phyloP scores from a whole-genome alignment of 1,140 invertebrate genomes.

The Lasaia peninsularis region DNA sequence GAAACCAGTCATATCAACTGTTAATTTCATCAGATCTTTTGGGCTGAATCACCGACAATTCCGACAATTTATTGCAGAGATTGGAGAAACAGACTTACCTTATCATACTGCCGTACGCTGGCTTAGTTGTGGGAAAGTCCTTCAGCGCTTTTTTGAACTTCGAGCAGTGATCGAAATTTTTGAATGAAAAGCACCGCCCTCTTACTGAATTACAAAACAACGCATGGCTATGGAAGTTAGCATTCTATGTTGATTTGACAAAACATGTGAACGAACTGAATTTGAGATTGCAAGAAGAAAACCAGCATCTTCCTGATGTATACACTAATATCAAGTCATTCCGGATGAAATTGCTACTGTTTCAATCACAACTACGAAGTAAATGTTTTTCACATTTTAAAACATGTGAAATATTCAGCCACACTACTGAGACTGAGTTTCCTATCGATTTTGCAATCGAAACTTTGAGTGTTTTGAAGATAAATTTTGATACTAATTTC shows the following conservation, averaged over 20 bases:
- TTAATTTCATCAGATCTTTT: slow-evolving; percentile 7
- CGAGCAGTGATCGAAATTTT: slow-evolving; percentile 2
- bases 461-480: slow-evolving; percentile 4
- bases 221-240: not conserved
- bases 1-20: slow-evolving; percentile 15
- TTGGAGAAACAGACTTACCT: slow-evolving; percentile 5
- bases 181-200: slow-evolving; percentile 7
- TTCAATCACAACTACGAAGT: slow-evolving; percentile 1
- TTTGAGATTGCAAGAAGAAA: slow-evolving; percentile 13
- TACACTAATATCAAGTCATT: slow-evolving; percentile 8
- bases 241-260: slow-evolving; percentile 13
- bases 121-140: slow-evolving; percentile 10
- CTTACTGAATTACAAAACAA: not conserved
- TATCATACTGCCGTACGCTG: slow-evolving; percentile 12
- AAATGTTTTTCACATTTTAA: slow-evolving; percentile 7
- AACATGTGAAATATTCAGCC: slow-evolving; percentile 9
- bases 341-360: not conserved
- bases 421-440: slow-evolving; percentile 2
- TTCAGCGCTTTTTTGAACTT: slow-evolving; percentile 13
- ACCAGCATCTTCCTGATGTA: not conserved
- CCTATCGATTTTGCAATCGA: not conserved
- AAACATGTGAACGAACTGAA: slow-evolving; percentile 12
- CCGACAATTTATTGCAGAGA: slow-evolving; percentile 5
- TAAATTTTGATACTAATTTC: slow-evolving; percentile 5
- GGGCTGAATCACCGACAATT: slow-evolving; percentile 12